phyloP scores from a whole-genome alignment of 2,113 vertebrate species.

The Cebidichthys violaceus region DNA sequence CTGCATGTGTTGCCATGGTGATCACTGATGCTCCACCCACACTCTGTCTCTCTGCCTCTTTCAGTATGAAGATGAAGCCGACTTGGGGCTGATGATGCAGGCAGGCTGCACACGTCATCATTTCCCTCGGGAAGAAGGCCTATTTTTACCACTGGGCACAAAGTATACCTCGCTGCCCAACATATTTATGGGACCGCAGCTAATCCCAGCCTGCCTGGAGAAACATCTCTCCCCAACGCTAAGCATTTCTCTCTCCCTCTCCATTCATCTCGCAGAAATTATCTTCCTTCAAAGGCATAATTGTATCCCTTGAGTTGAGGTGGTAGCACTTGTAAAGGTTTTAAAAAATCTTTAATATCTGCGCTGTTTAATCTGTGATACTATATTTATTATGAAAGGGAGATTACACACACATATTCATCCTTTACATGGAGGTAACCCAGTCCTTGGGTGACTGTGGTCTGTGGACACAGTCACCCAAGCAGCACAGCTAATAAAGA shows the following conservation, averaged over 20 bases:
- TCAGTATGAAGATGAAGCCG: slow-evolving; percentile 52
- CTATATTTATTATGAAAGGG: not conserved
- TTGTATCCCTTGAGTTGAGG: slow-evolving; percentile 24
- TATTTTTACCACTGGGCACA: slow-evolving; percentile 80
- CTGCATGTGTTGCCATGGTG: slow-evolving; percentile 79
- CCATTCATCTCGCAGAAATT: slow-evolving; percentile 23
- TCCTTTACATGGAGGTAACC: not conserved
- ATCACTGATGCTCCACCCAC: slow-evolving; percentile 72
- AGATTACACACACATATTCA: not conserved
- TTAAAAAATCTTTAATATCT: slow-evolving; percentile 1
- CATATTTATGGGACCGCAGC: slow-evolving; percentile 75
- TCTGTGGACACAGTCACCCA: not conserved
- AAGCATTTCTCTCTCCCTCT: slow-evolving; percentile 3
- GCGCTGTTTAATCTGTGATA: not conserved
- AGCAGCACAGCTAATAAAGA: not conserved
- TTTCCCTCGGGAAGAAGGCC: slow-evolving; percentile 71
- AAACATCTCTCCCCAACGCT: slow-evolving; percentile 28
- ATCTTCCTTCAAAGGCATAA: slow-evolving; percentile 4
- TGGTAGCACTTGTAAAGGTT: not conserved
- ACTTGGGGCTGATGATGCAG: slow-evolving; percentile 76
- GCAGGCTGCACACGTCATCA: slow-evolving; percentile 76
- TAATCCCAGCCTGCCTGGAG: slow-evolving; percentile 51
- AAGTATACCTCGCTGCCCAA: slow-evolving; percentile 62
- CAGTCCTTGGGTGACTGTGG: too few relatives aligned
- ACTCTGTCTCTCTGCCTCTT: slow-evolving; percentile 45